Base-by-base conservation (phyloP, 2,888 invertebrate genomes). In the Petrophora chlorosata region DNA sequence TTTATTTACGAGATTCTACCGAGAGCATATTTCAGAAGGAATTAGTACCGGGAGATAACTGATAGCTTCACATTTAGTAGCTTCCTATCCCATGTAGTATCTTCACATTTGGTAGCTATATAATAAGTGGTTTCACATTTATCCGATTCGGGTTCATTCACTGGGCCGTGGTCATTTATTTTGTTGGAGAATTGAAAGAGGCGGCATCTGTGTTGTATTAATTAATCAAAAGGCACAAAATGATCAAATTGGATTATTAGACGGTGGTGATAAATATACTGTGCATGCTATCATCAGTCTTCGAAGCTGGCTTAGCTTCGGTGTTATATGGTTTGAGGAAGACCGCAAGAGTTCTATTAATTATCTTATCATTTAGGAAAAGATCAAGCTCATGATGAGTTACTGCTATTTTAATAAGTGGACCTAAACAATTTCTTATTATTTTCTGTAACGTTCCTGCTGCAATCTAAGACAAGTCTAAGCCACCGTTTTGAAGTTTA, bases 211-310 rank as follows among this genome's bases (percentile, higher is more conserved):
- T 49, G 38, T 45, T 53, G 59, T 69, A 70, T 67, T 76, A 71
- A 79, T 78, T 79, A 79, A 78, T 80, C 77, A 82, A 64, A 63
- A 63, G 63, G 61, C 43, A 65, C 69, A 65, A 75, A 67, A 73
- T 70, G 64, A 66, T 68, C 70, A 70, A 71, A 73, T 71, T 72
- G 69, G 73, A 77, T 78, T 79, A 79, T 75, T 73, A 73, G 64
- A 69, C 65, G 56, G 66, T 67, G 69, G 66, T 65, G 63, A 73
- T 70, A 74, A 68, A 72, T 69, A 70, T 61, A 51, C 52, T 57
- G 61, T 51, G 50, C 58, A 61, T 56, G 65, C 55, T 57, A 62
- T 64, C 68, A 71, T 76, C 67, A 51, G 67, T 76, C 76, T 72
- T 72, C 49, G 58, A 53, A 59, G 59, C 53, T 55, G 19, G 50